Percentiles rank a stretch among this genome's conserved stretches.
Evolutionary conservation across 2,797 vertebrate genomes (phyloP).

Genomic region (Syngnathus acus): DNA sequence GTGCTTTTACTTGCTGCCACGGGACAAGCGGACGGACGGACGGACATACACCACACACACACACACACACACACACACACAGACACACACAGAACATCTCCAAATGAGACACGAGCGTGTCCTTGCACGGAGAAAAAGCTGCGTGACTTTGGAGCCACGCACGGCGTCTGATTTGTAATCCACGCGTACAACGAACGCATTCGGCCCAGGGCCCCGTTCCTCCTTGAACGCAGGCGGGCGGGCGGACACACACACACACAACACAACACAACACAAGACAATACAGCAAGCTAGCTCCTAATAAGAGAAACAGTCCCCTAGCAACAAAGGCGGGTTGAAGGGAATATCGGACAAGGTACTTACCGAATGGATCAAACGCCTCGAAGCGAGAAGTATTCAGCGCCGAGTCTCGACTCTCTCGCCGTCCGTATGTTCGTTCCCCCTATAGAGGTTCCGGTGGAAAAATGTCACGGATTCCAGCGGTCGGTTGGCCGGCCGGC

Average conservation of each 20-base stretch:
- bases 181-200: not conserved
- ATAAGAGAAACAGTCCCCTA: conserved; percentile 22
- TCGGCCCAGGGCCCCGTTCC: conserved; percentile 34
- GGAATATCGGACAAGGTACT: conserved; percentile 37
- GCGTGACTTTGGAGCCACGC: not conserved
- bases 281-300: conserved; percentile 8
- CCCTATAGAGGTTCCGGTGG: conserved; percentile 41
- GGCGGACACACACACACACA: no score
- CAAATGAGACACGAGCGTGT: not conserved
- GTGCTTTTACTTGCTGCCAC: not conserved
- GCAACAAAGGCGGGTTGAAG: conserved; percentile 1
- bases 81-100: not conserved
- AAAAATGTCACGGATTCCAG: conserved; percentile 51
- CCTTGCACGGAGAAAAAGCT: not conserved
- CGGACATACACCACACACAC: not conserved
- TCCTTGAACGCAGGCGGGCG: conserved; percentile 9
- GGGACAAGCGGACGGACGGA: not conserved
- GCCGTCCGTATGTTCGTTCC: conserved; percentile 34
- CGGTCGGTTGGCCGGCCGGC: conserved; percentile 17
- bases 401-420: conserved; percentile 32
- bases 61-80: not conserved
- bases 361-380: conserved; percentile 44
- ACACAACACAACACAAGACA: no score
- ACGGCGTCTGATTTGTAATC: conserved; percentile 13
- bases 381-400: conserved; percentile 21